Conservation (phyloP, 2,797 vertebrate species). For the Antrozous pallidus region DNA sequence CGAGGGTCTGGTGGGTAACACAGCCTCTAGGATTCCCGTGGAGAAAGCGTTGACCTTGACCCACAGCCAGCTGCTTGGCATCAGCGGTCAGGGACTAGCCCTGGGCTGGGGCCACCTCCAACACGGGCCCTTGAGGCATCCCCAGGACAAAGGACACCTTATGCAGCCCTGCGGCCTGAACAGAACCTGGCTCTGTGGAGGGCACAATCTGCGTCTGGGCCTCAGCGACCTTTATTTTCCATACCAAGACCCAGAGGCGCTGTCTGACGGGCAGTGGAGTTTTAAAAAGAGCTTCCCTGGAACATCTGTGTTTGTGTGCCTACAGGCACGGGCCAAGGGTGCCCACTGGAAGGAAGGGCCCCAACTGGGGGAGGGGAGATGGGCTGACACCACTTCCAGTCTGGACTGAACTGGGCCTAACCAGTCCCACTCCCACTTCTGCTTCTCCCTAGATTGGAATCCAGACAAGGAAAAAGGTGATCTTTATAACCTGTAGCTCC, state of each 20-base stretch:
- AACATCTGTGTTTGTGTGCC: background rate
- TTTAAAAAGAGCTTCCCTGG: background rate
- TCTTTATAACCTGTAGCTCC: background rate
- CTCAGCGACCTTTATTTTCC: conserved; percentile 18
- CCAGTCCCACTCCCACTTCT: background rate
- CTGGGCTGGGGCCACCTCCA: background rate
- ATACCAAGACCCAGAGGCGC: background rate
- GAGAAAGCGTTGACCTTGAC: background rate
- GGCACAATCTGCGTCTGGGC: background rate
- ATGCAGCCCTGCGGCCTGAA: background rate
- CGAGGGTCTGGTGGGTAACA: background rate
- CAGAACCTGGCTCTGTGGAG: background rate
- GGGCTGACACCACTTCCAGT: background rate
- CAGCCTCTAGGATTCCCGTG: background rate
- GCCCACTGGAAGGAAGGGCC: background rate
- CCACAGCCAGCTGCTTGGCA: background rate
- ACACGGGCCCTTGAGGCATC: background rate
- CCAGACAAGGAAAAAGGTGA: background rate
- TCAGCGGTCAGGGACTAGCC: conserved; percentile 6
- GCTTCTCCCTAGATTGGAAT: background rate
- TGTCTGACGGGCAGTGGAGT: background rate
- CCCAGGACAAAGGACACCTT: conserved; percentile 55
- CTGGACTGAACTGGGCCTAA: background rate
- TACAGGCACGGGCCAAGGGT: background rate
- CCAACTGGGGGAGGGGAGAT: background rate